phyloP scores from a whole-genome alignment of 2,113 vertebrate genomes.

The Eptesicus fuscus region DNA sequence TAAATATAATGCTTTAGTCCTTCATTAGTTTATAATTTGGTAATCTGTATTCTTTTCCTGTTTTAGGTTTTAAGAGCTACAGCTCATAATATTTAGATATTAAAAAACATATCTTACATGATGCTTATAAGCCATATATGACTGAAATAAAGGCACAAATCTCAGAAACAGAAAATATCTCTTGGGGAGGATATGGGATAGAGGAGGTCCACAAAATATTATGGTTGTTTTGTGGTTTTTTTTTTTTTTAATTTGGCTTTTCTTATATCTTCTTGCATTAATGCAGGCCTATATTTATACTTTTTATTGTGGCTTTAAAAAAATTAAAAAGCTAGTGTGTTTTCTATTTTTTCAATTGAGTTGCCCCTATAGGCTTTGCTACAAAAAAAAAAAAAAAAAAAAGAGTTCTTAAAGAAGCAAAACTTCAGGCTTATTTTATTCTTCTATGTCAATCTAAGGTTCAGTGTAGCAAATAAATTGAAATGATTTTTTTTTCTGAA shows the following conservation, averaged over 20 bases:
- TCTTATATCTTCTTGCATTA: neutral
- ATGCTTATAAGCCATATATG: neutral
- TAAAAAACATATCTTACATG: conserved; percentile 15
- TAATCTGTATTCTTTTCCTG: conserved; percentile 29
- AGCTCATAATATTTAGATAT: neutral
- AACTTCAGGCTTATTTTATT: conserved; percentile 47
- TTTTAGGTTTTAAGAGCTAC: conserved; percentile 34
- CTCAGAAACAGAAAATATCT: neutral
- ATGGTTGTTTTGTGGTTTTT: neutral
- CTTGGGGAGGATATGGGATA: neutral
- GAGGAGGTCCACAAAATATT: neutral
- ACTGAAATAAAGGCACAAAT: neutral
- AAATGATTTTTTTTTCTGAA: conserved; percentile 19
- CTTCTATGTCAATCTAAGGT: conserved; percentile 41
- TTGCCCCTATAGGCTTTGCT: conserved; percentile 21
- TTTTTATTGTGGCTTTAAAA: conserved; percentile 43
- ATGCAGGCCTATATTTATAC: neutral
- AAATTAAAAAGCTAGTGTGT: neutral
- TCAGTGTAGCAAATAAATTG: conserved; percentile 18
- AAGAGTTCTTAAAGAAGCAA: neutral
- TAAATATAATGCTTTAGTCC: neutral
- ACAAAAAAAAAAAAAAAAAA: neutral
- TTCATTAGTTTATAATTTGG: conserved; percentile 45
- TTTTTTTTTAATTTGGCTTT: neutral
- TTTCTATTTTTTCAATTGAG: conserved; percentile 44